These are phyloP conservation scores for Spinibarbus caldwelli DNA, from an alignment of 2,797 vertebrate genomes.

Conservation along the genomic window DNA sequence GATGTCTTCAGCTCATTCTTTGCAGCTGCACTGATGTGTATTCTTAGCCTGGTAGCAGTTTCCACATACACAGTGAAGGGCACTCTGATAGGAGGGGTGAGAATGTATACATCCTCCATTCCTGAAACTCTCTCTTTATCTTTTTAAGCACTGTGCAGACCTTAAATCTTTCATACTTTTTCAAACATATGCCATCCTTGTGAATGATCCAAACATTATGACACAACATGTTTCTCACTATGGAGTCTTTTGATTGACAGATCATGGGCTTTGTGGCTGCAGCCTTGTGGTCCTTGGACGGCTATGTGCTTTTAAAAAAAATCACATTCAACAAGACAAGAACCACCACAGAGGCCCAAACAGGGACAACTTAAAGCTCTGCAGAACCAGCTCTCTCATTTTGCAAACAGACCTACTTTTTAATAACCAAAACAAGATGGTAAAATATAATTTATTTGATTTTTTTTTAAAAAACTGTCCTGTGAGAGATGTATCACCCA, in stretches of 20 bases:
- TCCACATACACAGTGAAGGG: constrained; percentile 65
- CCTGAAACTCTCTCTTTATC: not conserved
- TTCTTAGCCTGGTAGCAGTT: constrained; percentile 78
- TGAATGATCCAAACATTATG: not conserved
- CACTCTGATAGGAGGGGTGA: constrained; percentile 84
- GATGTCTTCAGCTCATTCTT: constrained; percentile 84
- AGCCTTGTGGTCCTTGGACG: constrained; percentile 72
- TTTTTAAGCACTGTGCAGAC: not conserved
- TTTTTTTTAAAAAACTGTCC: not conserved
- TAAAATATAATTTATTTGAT: not conserved
- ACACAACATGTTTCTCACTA: not conserved
- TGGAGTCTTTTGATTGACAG: constrained; percentile 70
- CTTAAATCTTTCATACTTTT: not conserved
- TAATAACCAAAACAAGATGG: not conserved
- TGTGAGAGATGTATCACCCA: not conserved
- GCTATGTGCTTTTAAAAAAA: constrained; percentile 64
- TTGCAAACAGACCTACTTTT: not conserved
- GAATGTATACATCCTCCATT: constrained; percentile 53
- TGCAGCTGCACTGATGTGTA: constrained; percentile 74
- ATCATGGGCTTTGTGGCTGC: constrained; percentile 73
- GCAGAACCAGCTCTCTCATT: not conserved
- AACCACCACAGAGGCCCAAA: constrained; percentile 7
- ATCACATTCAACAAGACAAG: constrained; percentile 75
- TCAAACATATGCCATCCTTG: too few species aligned
- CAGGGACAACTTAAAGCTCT: not conserved